Evolutionary conservation across 2,888 invertebrate genomes (phyloP).

Genomic region (Meliscaeva auricollis): DNA sequence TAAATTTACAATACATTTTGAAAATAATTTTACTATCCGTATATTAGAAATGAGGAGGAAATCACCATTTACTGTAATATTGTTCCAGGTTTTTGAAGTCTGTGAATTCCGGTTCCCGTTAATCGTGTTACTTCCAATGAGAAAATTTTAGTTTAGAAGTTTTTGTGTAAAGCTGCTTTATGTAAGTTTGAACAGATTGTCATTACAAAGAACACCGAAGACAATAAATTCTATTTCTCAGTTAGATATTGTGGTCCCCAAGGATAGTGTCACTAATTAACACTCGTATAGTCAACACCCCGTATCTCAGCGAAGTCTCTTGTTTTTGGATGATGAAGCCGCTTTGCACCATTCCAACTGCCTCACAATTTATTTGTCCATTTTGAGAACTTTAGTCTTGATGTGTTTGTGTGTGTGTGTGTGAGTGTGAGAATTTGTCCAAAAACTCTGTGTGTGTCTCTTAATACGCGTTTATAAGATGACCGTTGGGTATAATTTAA

Average conservation of each 20-base stretch:
- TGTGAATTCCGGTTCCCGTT: too few species aligned
- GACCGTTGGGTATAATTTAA: conserved; percentile 73
- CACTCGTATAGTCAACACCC: conserved; percentile 26
- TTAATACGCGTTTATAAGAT: conserved; percentile 70
- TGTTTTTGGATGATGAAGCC: conserved; percentile 44
- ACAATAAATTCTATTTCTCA: background rate
- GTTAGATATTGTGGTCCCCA: background rate
- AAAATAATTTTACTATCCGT: too few species aligned
- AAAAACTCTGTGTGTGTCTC: conserved; percentile 39
- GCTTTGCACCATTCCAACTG: conserved; percentile 50
- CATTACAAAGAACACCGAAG: background rate
- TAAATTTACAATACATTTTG: too few species aligned
- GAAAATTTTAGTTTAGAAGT: too few species aligned
- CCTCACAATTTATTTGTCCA: conserved; percentile 43
- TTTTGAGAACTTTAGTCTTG: background rate
- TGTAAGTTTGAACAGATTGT: too few species aligned
- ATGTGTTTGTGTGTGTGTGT: too few species aligned
- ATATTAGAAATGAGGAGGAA: too few species aligned
- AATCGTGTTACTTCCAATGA: too few species aligned
- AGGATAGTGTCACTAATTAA: background rate
- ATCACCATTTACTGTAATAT: too few species aligned
- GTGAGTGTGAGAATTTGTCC: conserved; percentile 3
- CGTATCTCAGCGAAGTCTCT: background rate
- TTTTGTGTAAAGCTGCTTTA: too few species aligned
- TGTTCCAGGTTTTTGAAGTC: too few species aligned